These are phyloP conservation scores for Parasteatoda lunata DNA, from an alignment of 2,888 invertebrate genomes.

Conservation along the genomic window DNA sequence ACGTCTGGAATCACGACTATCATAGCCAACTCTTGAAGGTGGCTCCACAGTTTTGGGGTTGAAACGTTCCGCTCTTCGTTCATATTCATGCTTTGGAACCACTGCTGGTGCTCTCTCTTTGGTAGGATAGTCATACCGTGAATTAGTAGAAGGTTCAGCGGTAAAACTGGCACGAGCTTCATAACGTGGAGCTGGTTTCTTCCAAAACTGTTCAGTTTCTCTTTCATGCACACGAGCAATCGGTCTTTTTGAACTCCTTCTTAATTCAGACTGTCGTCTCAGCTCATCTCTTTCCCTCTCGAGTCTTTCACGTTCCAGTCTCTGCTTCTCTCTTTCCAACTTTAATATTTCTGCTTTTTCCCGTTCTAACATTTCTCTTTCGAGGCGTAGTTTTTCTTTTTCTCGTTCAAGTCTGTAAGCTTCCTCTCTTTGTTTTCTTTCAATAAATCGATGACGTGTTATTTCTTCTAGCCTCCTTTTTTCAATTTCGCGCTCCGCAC, in stretches of 20 bases:
- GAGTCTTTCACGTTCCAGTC: constrained; percentile 74
- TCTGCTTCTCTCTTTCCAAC: constrained; percentile 83
- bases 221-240: constrained; percentile 8
- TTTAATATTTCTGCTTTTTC: constrained; percentile 89
- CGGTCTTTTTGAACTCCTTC: constrained; percentile 32
- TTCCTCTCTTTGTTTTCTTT: constrained; percentile 88
- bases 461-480: constrained; percentile 86
- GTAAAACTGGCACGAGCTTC: constrained; percentile 39
- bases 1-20: constrained; percentile 28
- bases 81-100: constrained; percentile 24
- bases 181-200: constrained; percentile 31
- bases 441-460: constrained; percentile 85
- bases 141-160: constrained; percentile 4
- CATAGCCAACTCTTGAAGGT: neutral
- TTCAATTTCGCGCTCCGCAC: constrained; percentile 78
- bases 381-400: constrained; percentile 74
- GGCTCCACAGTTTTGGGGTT: constrained; percentile 8
- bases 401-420: constrained; percentile 83
- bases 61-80: constrained; percentile 32
- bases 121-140: constrained; percentile 31
- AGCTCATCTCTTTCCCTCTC: constrained; percentile 55
- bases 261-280: constrained; percentile 59
- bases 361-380: constrained; percentile 67
- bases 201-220: constrained; percentile 34
- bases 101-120: constrained; percentile 19